Base-by-base conservation (phyloP, 2,888 invertebrate genomes). In the Saturnia japonica region DNA sequence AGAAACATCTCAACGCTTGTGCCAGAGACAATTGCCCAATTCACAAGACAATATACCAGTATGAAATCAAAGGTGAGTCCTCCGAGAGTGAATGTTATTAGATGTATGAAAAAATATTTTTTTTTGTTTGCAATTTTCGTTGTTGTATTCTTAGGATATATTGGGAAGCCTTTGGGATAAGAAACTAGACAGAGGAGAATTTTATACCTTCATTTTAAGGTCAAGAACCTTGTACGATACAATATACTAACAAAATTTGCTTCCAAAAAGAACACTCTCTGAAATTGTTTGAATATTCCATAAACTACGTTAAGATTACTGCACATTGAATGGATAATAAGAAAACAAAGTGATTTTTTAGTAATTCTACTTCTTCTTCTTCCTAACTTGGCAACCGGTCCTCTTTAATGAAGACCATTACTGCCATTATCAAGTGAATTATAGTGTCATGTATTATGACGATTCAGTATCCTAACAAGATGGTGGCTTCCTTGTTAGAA, bases 61-160 rank as follows among this genome's bases (percentile, higher is more conserved):
- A 25, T 8, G 28, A 25, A 60, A 64, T 64, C 64, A 64, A 64
- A 64, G 40, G 64, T 64, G 64, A 40, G 57, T 64, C 25, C 40
- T 40, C 40, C 4, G 34, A 40, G 64, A 64, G 62, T 16, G n/a
- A 14, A 6, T 40, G 19, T 28, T 45, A 67, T 45, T 68, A 45
- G 68, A 12, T 45, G 67, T n/a, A 25, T 47, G 47, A 45, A 19
- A 64, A 60, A 40, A 64, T 64, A 64, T 64, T 40, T 64, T 64
- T 64, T 40, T 64, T 64, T 11, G 7, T 64, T 64, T 64, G 25
- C 40, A 64, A 60, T 64, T n/a, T 64, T 40, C 16, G 34, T n/a
- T 19, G 40, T 64, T 9, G 19, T 64, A 40, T 40, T 19, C 64
- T 19, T 9, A 64, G 64, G 2, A 7, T 40, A 19, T 64, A 40